phyloP scores from a whole-genome alignment of 64 coral and sea anemone species.

The Cladopsammia gracilis region DNA sequence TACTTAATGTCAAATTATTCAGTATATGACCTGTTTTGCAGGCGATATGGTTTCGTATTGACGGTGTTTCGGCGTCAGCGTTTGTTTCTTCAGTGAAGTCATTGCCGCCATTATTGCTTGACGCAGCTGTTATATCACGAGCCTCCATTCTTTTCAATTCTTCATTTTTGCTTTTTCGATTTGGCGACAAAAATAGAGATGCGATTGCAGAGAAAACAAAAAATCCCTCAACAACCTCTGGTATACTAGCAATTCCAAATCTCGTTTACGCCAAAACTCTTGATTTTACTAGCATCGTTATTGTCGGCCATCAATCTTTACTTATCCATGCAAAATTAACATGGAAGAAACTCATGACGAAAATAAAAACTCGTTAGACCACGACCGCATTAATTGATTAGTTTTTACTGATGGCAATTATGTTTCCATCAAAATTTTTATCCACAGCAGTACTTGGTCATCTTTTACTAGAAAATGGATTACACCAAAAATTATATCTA shows the following conservation, averaged over 20 bases:
- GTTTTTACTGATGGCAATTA: no score
- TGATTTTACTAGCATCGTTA: not conserved
- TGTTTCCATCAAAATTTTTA: not conserved
- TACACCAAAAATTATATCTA: not conserved
- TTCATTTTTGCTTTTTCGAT: not conserved
- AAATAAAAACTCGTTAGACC: no score
- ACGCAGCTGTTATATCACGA: slow-evolving; percentile 24
- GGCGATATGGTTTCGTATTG: slow-evolving; percentile 23
- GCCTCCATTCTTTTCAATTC: not conserved
- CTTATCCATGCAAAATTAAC: not conserved
- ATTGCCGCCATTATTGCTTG: slow-evolving; percentile 5
- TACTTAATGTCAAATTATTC: slow-evolving; percentile 37
- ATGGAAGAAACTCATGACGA: no score
- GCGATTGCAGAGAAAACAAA: not conserved
- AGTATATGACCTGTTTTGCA: slow-evolving; percentile 45
- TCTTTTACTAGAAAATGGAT: not conserved
- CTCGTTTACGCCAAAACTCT: not conserved
- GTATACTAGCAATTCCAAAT: not conserved
- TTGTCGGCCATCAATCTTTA: not conserved
- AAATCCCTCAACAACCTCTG: not conserved
- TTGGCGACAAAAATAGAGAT: not conserved
- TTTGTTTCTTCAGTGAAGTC: slow-evolving; percentile 34
- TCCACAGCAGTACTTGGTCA: not conserved
- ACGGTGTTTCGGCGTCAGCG: not conserved
- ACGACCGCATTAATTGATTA: no score